Evolutionary conservation across 2,888 invertebrate species (phyloP).

Genomic region (Rotaria macrura): DNA sequence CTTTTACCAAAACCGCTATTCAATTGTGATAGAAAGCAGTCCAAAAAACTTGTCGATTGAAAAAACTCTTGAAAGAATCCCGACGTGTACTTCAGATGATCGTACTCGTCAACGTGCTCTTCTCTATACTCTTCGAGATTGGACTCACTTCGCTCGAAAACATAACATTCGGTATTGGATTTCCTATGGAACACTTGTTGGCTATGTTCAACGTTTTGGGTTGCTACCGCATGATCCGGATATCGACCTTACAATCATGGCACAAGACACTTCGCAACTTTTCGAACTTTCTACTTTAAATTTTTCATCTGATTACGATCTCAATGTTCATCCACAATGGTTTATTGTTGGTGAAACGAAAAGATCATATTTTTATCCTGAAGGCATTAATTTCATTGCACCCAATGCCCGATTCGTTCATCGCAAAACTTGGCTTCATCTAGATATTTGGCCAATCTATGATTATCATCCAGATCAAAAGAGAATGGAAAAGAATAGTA

Average conservation of each 20-base stretch:
- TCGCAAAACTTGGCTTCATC: not conserved
- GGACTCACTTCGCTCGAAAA: not conserved
- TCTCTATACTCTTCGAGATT: not conserved
- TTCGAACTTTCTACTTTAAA: not conserved
- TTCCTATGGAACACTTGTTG: not conserved
- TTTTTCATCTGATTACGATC: not conserved
- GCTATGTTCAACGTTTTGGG: not conserved
- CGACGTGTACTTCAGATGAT: not conserved
- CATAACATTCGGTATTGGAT: not conserved
- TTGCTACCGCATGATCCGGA: not conserved
- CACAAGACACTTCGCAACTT: not conserved
- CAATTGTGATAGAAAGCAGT: no score
- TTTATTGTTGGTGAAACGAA: not conserved
- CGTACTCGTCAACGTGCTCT: not conserved
- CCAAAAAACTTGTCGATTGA: no score
- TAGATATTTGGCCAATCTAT: not conserved
- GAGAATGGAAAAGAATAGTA: no score
- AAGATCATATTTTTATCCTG: not conserved
- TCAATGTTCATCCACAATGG: not conserved
- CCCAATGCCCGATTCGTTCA: not conserved
- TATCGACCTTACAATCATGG: not conserved
- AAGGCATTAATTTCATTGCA: not conserved
- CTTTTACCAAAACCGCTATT: no score
- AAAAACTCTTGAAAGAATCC: not conserved
- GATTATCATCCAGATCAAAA: no score